Conservation (phyloP, 2,888 invertebrate species). For the Dryadula phaetusa region DNA sequence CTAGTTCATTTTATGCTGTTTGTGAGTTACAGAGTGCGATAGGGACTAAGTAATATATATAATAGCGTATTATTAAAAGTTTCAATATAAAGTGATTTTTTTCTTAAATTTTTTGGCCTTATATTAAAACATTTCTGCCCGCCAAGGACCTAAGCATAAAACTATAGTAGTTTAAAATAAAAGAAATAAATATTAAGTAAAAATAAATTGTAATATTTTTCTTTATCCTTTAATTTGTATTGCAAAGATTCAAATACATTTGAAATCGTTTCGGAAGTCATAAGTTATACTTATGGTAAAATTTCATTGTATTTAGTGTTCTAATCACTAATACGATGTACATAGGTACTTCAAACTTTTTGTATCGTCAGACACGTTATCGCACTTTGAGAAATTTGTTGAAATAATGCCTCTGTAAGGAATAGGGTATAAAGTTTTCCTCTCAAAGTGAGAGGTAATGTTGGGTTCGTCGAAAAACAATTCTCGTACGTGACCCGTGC, state of each 20-base stretch:
- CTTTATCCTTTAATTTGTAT: too few species aligned
- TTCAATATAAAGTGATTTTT: too few species aligned
- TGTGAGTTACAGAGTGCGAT: too few species aligned
- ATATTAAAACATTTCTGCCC: too few species aligned
- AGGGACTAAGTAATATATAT: too few species aligned
- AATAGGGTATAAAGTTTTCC: conserved; percentile 42
- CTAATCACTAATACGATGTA: conserved; percentile 1
- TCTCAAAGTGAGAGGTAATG: conserved; percentile 57
- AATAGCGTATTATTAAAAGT: too few species aligned
- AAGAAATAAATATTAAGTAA: too few species aligned
- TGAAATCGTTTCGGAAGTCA: neutral
- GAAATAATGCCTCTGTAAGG: conserved; percentile 41
- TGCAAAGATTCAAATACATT: neutral
- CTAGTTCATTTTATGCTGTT: too few species aligned
- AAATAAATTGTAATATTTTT: too few species aligned
- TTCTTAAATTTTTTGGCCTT: too few species aligned
- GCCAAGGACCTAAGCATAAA: too few species aligned
- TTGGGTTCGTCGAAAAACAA: conserved; percentile 71
- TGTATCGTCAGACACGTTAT: conserved; percentile 30
- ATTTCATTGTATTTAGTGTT: conserved; percentile 19
- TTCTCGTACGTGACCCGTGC: conserved; percentile 72
- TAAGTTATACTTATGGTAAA: neutral
- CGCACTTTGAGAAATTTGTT: conserved; percentile 36
- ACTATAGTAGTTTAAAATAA: too few species aligned
- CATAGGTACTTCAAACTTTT: conserved; percentile 18